Conservation (phyloP, 2,113 vertebrate genomes). For the Tautogolabrus adspersus region DNA sequence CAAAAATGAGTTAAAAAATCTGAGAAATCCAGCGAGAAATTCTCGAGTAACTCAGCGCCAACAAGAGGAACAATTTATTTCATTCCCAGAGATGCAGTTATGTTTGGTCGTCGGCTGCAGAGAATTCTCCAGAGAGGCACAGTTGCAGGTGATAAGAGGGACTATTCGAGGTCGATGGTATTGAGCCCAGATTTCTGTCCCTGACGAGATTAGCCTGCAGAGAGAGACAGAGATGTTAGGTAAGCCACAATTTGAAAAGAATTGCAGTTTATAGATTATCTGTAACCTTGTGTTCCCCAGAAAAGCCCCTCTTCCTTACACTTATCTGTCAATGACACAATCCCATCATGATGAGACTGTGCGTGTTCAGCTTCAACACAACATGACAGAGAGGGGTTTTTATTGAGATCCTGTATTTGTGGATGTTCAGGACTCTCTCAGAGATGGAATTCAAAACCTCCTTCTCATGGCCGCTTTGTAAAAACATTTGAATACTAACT, state of each 20-base stretch:
- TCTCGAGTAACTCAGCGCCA: not conserved
- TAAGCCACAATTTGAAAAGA: conserved; percentile 62
- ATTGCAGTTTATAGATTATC: conserved; percentile 68
- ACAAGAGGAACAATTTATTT: conserved; percentile 17
- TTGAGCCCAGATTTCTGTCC: conserved; percentile 62
- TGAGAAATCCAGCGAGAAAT: conserved; percentile 20
- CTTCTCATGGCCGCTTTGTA: not conserved
- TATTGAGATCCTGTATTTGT: not conserved
- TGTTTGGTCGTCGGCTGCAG: conserved; percentile 32
- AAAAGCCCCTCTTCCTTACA: conserved; percentile 25
- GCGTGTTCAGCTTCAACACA: not conserved
- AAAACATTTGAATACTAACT: not conserved
- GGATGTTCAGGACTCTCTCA: not conserved
- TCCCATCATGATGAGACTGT: conserved; percentile 25
- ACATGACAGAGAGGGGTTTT: not conserved
- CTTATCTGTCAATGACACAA: conserved; percentile 33
- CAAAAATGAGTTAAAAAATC: conserved; percentile 12
- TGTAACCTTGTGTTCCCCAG: conserved; percentile 55
- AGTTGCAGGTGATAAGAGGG: conserved; percentile 58
- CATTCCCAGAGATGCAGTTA: conserved; percentile 31
- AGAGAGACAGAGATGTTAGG: conserved; percentile 51
- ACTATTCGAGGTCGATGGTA: conserved; percentile 58
- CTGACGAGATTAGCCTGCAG: conserved; percentile 59
- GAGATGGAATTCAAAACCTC: not conserved
- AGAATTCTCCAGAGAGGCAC: conserved; percentile 38